Conservation (phyloP, 2,797 vertebrate genomes). For the Pangasius djambal region DNA sequence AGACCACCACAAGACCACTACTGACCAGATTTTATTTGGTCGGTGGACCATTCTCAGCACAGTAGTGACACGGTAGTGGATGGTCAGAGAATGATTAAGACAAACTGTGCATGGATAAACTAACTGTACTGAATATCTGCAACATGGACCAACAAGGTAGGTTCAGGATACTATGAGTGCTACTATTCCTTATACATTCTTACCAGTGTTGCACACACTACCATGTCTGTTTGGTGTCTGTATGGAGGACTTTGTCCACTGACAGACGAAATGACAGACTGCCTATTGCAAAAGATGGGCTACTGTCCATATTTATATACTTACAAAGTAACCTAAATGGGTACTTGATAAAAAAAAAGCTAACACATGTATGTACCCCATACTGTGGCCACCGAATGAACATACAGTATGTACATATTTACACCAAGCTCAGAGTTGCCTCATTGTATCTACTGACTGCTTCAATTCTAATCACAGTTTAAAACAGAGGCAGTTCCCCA, state of each 20-base stretch:
- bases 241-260: background rate
- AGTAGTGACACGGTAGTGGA: background rate
- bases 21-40: background rate
- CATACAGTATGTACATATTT: background rate
- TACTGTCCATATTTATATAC: background rate
- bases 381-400: background rate
- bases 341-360: background rate
- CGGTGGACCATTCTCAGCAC: background rate
- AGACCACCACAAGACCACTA: background rate
- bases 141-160: background rate
- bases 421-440: background rate
- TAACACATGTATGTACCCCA: background rate
- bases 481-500: background rate
- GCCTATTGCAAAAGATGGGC: background rate
- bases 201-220: background rate
- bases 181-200: background rate
- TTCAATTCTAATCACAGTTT: background rate
- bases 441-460: background rate
- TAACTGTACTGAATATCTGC: background rate
- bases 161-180: too few species aligned
- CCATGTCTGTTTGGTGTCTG: background rate
- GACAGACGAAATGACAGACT: too few species aligned
- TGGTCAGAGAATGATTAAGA: background rate
- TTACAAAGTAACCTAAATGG: background rate
- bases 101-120: background rate